Base-by-base conservation (phyloP, 2,113 vertebrate species). In the Dromaius novaehollandiae region DNA sequence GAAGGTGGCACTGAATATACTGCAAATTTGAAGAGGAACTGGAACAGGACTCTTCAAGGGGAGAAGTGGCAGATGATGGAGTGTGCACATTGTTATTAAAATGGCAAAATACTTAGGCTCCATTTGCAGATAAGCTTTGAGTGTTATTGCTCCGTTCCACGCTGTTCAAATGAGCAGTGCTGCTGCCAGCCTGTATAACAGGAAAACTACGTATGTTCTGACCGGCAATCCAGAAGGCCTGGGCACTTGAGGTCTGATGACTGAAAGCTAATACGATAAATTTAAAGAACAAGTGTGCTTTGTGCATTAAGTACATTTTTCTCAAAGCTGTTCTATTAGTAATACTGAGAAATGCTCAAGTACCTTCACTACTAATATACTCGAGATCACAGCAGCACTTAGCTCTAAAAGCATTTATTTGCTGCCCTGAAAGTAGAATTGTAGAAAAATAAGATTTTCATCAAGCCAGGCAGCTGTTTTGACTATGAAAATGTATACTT, bases 401-500 rank as follows among this genome's bases (percentile, higher is more conserved):
- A 87, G 48, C 48, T 87, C 81, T 93, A 87, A 82, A 88, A 93
- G 66, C 69, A 95, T 87, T 85, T 93, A 73, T 66, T 76, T 94
- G 74, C 81, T 89, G 32, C 17, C 51, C 61, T 65, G 51, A 87
- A 91, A 93, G 81, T 28, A 89, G 74, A 87, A 85, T 26, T 3
- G 2, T 34, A 82, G 74, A 79, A 88, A 88, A 91, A 58, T 11
- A 68, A 82, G 48, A 74, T 55, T 85, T 90, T 58, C 66, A 70
- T 70, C 70, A 91, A 56, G 66, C 13, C 48, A 89, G 70, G 34
- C 53, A 89, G 48, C 73, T 61, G 64, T 77, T 94, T 90, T 66
- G 74, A 60, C 22, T 65, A 71, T 42, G 38, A 83, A 94, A 91
- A 90, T 16, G 50, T 70, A 6, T 11, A 66, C 44, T 34, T 83